Conservation (phyloP, 2,888 invertebrate genomes). For the Calephelis perditalis region DNA sequence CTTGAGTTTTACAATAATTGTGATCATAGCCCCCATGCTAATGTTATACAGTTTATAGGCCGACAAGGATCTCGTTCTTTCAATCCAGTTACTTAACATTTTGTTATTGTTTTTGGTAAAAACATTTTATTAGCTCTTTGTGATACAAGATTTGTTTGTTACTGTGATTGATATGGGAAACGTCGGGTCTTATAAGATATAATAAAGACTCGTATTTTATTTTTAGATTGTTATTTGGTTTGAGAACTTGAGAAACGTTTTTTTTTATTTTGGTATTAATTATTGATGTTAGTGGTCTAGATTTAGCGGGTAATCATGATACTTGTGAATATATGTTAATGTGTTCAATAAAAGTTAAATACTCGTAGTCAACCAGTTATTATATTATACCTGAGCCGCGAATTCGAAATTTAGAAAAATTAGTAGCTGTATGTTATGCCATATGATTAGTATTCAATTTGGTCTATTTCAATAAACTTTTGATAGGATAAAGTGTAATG, state of each 20-base stretch:
- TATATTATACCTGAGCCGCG: no score
- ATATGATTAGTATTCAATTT: no score
- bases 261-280: constrained; percentile 13
- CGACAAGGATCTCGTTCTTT: constrained; percentile 48
- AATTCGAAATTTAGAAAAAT: no score
- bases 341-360: no score
- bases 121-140: constrained; percentile 48
- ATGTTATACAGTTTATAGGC: constrained; percentile 36
- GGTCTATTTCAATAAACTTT: no score
- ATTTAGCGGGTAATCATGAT: no score
- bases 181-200: constrained; percentile 19
- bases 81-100: constrained; percentile 37
- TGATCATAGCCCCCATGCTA: constrained; percentile 48
- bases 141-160: constrained; percentile 45
- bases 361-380: no score
- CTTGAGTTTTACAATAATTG: constrained; percentile 49
- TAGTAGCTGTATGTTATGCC: no score
- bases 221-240: constrained; percentile 14
- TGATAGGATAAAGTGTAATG: no score
- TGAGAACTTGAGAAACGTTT: neutral
- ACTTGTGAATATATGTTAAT: no score
- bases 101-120: constrained; percentile 60
- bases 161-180: constrained; percentile 70
- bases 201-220: constrained; percentile 19
- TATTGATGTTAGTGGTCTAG: neutral